A percentile compares a stretch with the other conserved stretches of the same genome.
Conservation (phyloP, 2,113 vertebrate species). For the Dunckerocampus dactyliophorus region DNA sequence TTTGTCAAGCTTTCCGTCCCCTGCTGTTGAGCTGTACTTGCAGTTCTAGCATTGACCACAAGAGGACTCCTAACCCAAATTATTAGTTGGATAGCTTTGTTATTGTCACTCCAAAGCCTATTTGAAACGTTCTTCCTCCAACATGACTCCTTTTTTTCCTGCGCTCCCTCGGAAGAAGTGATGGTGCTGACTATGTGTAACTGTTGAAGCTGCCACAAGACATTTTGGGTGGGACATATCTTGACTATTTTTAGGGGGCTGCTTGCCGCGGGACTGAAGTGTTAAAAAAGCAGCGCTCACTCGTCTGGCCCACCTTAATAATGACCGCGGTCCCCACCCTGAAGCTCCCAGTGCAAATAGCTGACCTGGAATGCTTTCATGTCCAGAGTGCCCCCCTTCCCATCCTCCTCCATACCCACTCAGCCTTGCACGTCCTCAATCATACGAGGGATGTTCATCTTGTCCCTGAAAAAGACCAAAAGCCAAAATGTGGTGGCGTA, state of each 20-base stretch:
- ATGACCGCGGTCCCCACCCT: conserved; percentile 46
- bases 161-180: conserved; percentile 8
- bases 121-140: conserved; percentile 6
- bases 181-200: conserved; percentile 1
- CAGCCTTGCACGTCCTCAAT: conserved; percentile 36
- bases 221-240: conserved; percentile 15
- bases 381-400: neutral
- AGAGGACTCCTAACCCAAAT: conserved; percentile 19
- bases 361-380: conserved; percentile 57
- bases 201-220: conserved; percentile 9
- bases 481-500: neutral
- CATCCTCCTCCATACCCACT: neutral
- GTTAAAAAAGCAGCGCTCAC: conserved; percentile 30
- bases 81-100: conserved; percentile 5
- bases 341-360: conserved; percentile 31
- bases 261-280: conserved; percentile 26
- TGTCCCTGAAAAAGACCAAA: conserved; percentile 34
- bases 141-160: neutral
- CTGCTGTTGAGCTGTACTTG: neutral
- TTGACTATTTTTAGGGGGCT: conserved; percentile 43
- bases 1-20: fast-evolving
- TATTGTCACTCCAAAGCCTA: conserved; percentile 6
- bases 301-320: conserved; percentile 30
- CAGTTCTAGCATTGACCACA: conserved; percentile 29
- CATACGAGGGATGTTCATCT: conserved; percentile 58